Base-by-base conservation (phyloP, 2,113 vertebrate genomes). In the Climacteris rufus region DNA sequence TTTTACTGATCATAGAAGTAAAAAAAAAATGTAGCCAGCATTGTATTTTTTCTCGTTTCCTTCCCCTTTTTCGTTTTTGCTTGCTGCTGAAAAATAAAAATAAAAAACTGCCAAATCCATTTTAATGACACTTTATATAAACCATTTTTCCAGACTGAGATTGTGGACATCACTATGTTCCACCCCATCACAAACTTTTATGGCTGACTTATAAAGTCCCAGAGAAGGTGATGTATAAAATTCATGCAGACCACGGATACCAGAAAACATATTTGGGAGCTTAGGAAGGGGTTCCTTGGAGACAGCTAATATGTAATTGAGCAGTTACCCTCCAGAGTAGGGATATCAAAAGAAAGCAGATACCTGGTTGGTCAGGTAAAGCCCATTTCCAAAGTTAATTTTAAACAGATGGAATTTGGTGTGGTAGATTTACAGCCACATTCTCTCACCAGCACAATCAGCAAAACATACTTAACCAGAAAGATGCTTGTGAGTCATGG, bases 121-220 rank as follows among this genome's bases (percentile, higher is more conserved):
- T 97, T 82, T 92, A 96, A 95, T 86, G 90, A 64, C 80, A 87
- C 44, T 92, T 93, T 87, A 64, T 90, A 94, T 84, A 96, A 96
- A 96, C 49, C 79, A 76, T 94, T 95, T 96, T 96, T 96, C 94
- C 86, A 96, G 88, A 56, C 92, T 93, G 92, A 92, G 52, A 77
- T 93, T 94, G 92, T 37, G 90, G 77, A 92, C 69, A 89, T 93
- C 77, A 61, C 72, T 82, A 20, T 79, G 65, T 91, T 95, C 92
- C 86, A 94, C 56, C 93, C 93, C 64, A 70, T 89, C 93, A 90
- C 93, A 96, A 96, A 95, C 92, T 92, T 97, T 96, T 97, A 97
- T 3, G 1, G 52, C 68, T 85, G 72, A 95, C 93, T 92, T 96
- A 90, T 90, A 92, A 94, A 94, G 88, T 96, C 80, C 85, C 44